Percentiles rank a stretch among this genome's conserved stretches.
Conservation (phyloP, 2,113 vertebrate genomes). For the Nymphicus hollandicus region DNA sequence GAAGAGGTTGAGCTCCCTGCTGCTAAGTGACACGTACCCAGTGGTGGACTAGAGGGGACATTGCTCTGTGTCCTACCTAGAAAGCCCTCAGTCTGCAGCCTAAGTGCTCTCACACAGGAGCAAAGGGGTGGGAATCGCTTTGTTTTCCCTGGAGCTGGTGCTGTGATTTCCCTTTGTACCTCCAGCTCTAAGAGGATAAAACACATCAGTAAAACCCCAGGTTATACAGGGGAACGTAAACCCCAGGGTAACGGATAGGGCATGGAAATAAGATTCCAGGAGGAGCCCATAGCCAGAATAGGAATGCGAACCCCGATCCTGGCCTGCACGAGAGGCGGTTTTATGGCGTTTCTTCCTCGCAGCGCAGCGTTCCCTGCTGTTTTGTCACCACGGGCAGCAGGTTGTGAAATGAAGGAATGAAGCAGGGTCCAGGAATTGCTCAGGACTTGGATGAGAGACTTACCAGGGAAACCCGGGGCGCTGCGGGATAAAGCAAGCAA, state of each 20-base stretch:
- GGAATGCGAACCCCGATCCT: not conserved
- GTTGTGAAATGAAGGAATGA: not conserved
- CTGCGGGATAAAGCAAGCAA: not conserved
- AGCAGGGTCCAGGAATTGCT: not conserved
- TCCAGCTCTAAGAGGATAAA: not conserved
- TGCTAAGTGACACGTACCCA: not conserved
- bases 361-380: constrained; percentile 8
- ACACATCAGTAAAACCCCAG: rapidly evolving
- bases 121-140: not conserved
- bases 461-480: not conserved
- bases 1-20: not conserved
- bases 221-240: not conserved
- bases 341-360: not conserved
- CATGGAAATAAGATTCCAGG: not conserved
- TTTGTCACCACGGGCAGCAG: not conserved
- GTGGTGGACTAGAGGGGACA: not conserved
- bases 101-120: not conserved
- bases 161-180: not conserved
- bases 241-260: not conserved
- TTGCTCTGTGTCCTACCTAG: not conserved
- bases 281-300: not conserved
- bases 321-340: not conserved
- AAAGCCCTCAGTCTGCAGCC: not conserved
- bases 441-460: not conserved
- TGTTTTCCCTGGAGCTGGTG: not conserved